Conservation (phyloP, 1,140 invertebrate genomes). For the Drosophila guanche region DNA sequence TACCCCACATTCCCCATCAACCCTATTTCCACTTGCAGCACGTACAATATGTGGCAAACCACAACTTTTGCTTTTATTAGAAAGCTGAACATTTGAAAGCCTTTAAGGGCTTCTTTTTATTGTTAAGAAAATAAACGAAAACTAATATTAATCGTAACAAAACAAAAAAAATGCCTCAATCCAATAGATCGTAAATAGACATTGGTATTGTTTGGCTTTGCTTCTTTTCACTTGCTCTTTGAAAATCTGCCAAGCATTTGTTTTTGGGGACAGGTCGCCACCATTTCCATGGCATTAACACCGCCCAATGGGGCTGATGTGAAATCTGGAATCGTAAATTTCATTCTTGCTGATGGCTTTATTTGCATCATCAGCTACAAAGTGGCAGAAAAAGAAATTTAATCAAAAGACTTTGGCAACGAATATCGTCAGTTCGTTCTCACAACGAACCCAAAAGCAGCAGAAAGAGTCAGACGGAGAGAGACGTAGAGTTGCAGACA, state of each 20-base stretch:
- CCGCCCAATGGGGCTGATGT: constrained; percentile 59
- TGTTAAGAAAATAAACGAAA: constrained; percentile 41
- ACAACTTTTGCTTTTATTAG: constrained; percentile 70
- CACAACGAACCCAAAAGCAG: constrained; percentile 74
- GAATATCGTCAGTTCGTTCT: constrained; percentile 63
- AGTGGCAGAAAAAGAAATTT: constrained; percentile 26
- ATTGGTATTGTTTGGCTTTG: constrained; percentile 17
- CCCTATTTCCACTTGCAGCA: constrained; percentile 37
- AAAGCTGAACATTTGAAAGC: constrained; percentile 57
- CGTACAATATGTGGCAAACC: constrained; percentile 10
- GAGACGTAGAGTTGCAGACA: constrained; percentile 20
- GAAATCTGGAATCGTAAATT: constrained; percentile 63
- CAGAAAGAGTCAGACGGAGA: constrained; percentile 8
- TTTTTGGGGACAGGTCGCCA: constrained; percentile 30
- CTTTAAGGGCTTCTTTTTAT: constrained; percentile 45
- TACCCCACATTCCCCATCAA: constrained; percentile 1
- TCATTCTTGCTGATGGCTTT: constrained; percentile 47
- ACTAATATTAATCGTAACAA: constrained; percentile 36
- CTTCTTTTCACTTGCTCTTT: constrained; percentile 56
- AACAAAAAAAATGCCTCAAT: constrained; percentile 43
- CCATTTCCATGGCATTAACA: constrained; percentile 64
- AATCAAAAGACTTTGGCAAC: constrained; percentile 71
- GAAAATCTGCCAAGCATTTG: constrained; percentile 31
- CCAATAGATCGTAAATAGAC: constrained; percentile 40
- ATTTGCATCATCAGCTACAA: constrained; percentile 43